Evolutionary conservation across 2,113 vertebrate genomes (phyloP).

Genomic region (Amblyornis subalaris): DNA sequence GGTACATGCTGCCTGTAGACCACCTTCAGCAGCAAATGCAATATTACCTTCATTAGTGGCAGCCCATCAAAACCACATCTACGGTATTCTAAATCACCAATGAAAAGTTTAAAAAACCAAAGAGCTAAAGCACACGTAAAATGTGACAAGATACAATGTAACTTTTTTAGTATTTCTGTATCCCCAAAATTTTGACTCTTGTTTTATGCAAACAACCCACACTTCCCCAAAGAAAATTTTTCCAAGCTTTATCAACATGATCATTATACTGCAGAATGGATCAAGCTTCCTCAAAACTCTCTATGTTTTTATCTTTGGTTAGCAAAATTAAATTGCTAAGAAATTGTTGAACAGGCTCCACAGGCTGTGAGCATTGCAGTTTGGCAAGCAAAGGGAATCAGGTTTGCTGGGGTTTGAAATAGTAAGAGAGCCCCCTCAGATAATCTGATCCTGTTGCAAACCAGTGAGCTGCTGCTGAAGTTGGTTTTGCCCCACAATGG

Average conservation of each 20-base stretch:
- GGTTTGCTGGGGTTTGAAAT: background rate
- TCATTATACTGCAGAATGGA: background rate
- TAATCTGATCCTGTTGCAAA: background rate
- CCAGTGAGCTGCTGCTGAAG: background rate
- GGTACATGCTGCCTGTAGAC: background rate
- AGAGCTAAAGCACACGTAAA: slow-evolving; percentile 35
- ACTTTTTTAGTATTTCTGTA: background rate
- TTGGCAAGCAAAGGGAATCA: background rate
- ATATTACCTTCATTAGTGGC: background rate
- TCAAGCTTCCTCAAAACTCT: background rate
- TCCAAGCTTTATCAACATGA: background rate
- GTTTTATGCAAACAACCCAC: background rate
- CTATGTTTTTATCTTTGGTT: background rate
- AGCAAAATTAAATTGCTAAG: background rate
- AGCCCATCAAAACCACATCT: background rate
- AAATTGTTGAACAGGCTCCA: background rate
- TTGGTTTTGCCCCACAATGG: background rate
- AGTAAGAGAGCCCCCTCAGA: background rate
- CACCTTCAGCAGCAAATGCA: slow-evolving; percentile 5
- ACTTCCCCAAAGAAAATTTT: background rate
- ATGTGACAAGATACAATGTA: background rate
- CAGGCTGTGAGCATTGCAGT: rapidly evolving
- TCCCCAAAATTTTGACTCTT: background rate
- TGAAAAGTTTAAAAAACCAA: background rate
- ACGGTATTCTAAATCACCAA: background rate